phyloP scores from a whole-genome alignment of 2,888 invertebrate genomes.

The Notocelia uddmanniana region DNA sequence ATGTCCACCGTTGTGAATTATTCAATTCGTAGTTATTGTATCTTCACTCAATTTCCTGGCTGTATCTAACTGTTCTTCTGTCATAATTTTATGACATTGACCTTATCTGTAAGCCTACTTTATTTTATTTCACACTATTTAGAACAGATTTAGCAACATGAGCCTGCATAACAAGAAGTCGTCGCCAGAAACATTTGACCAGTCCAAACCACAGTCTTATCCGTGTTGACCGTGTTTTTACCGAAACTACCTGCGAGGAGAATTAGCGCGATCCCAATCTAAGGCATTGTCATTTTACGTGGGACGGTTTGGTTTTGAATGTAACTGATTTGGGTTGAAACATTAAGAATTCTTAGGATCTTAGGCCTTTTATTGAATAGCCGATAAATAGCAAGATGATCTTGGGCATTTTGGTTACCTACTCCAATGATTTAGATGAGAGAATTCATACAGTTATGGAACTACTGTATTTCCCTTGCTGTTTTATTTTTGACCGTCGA shows the following conservation, averaged over 20 bases:
- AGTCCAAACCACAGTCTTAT: not conserved
- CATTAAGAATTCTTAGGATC: slow-evolving; percentile 27
- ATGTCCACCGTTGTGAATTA: slow-evolving; percentile 26
- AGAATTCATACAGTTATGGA: not conserved
- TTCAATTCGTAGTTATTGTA: slow-evolving; percentile 27
- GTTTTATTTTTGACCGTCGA: not conserved
- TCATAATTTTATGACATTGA: slow-evolving; percentile 32
- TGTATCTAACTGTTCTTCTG: slow-evolving; percentile 17
- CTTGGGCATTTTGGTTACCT: not conserved
- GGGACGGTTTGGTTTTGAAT: slow-evolving; percentile 31
- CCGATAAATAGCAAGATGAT: not conserved
- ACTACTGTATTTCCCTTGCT: not conserved
- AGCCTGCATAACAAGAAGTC: slow-evolving; percentile 11
- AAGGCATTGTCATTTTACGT: slow-evolving; percentile 40
- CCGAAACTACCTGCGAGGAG: slow-evolving; percentile 38
- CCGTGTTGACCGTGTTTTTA: slow-evolving; percentile 14
- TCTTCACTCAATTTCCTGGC: slow-evolving; percentile 32
- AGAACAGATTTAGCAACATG: slow-evolving; percentile 1
- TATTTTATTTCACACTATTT: slow-evolving; percentile 15
- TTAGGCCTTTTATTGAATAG: not conserved
- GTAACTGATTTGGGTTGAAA: slow-evolving; percentile 23
- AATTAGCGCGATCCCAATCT: slow-evolving; percentile 45
- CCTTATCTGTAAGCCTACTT: slow-evolving; percentile 29
- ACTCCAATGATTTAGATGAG: not conserved
- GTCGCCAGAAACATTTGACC: slow-evolving; percentile 13